phyloP scores from a whole-genome alignment of 2,888 invertebrate species.

The Dryomyza anilis region DNA sequence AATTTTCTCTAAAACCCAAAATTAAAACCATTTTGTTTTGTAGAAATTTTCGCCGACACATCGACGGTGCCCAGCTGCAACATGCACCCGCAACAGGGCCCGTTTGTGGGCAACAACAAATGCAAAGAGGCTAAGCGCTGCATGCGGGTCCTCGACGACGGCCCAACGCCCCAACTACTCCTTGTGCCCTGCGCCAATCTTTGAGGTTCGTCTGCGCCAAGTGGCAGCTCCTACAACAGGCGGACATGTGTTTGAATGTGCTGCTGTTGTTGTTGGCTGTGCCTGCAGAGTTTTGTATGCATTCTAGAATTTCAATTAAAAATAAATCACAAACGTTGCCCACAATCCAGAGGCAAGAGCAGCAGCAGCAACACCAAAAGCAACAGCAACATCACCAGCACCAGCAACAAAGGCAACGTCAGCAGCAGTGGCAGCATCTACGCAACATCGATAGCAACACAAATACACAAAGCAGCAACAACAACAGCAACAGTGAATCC shows the following conservation, averaged over 20 bases:
- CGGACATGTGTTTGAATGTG: neutral
- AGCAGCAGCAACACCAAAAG: constrained; percentile 25
- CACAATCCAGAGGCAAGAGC: constrained; percentile 29
- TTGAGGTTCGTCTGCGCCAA: too few species aligned
- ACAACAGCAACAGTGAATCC: neutral
- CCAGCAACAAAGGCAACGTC: neutral
- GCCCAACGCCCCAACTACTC: neutral
- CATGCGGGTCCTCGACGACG: neutral
- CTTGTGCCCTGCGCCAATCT: neutral
- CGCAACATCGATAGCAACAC: constrained; percentile 2
- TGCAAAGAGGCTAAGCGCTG: neutral
- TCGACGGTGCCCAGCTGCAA: neutral
- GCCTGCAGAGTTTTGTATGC: constrained; percentile 49
- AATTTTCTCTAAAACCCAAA: constrained; percentile 59
- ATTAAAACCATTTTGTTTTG: constrained; percentile 59
- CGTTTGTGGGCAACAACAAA: neutral
- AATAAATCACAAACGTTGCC: constrained; percentile 60
- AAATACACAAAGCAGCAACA: too few species aligned
- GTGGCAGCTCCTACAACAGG: too few species aligned
- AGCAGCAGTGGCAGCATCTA: neutral
- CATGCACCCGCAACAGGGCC: neutral
- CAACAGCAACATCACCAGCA: constrained; percentile 26
- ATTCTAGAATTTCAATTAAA: constrained; percentile 62
- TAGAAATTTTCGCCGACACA: constrained; percentile 41
- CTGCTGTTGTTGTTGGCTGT: neutral